Evolutionary conservation across 1,140 invertebrate species (phyloP).

Genomic region (Drosophila pruinosa): DNA sequence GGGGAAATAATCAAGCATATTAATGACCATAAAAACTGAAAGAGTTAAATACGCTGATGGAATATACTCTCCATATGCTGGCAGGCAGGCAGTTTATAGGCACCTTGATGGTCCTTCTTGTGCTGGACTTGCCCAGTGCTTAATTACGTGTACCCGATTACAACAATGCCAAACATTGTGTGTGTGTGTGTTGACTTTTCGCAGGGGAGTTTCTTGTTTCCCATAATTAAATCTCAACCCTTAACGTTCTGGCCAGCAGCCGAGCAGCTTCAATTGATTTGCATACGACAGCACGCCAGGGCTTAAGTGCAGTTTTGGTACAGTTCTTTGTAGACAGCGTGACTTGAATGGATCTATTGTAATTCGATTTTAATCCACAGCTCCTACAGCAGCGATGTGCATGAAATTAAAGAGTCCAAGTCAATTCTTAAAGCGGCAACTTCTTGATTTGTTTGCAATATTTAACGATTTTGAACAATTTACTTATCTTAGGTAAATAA

Average conservation of each 20-base stretch:
- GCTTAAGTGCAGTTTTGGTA: background rate
- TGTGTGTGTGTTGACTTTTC: constrained; percentile 67
- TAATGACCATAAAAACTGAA: constrained; percentile 79
- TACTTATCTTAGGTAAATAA: too few species aligned
- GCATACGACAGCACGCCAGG: background rate
- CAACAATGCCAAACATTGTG: constrained; percentile 19
- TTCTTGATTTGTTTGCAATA: too few species aligned
- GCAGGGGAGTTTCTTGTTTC: constrained; percentile 50
- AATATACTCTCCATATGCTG: constrained; percentile 16
- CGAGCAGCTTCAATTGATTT: constrained; percentile 8
- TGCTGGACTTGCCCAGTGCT: constrained; percentile 53
- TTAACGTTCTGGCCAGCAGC: background rate
- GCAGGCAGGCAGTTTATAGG: constrained; percentile 21
- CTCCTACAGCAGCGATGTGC: background rate
- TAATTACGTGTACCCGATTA: constrained; percentile 65
- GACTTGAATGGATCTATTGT: background rate
- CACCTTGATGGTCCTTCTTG: constrained; percentile 23
- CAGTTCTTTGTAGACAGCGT: background rate
- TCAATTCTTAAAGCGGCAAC: too few species aligned
- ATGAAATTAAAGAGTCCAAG: background rate
- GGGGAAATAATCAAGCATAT: constrained; percentile 81
- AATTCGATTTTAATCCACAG: background rate
- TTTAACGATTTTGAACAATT: too few species aligned
- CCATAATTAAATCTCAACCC: constrained; percentile 80
- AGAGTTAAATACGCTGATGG: constrained; percentile 63